Evolutionary conservation across 2,113 vertebrate genomes (phyloP).

Genomic region (Peucedramus taeniatus): DNA sequence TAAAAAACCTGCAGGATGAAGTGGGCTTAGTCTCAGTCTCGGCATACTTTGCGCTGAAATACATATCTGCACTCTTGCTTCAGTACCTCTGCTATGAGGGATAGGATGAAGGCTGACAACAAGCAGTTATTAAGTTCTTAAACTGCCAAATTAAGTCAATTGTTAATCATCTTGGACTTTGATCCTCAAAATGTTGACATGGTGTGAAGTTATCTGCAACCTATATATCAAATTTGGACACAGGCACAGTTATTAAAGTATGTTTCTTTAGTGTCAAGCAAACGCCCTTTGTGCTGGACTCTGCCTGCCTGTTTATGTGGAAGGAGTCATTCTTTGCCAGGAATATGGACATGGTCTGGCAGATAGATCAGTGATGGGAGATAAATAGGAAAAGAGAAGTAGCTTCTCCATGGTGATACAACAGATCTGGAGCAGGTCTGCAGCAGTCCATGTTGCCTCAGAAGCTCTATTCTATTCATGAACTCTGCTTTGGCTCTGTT

Average conservation of each 20-base stretch:
- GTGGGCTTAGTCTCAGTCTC: background rate
- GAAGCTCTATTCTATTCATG: background rate
- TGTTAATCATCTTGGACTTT: background rate
- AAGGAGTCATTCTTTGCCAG: background rate
- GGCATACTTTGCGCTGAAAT: background rate
- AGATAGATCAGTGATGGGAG: background rate
- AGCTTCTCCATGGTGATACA: background rate
- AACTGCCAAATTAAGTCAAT: background rate
- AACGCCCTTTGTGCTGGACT: background rate
- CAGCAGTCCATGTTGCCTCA: background rate
- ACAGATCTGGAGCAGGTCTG: background rate
- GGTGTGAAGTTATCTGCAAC: background rate
- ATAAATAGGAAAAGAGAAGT: background rate
- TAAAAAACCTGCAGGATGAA: background rate
- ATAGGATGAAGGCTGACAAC: background rate
- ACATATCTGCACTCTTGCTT: fast-evolving
- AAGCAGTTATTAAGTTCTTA: background rate
- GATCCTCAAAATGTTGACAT: background rate
- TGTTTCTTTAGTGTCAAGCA: background rate
- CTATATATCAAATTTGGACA: background rate
- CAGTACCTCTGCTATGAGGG: background rate
- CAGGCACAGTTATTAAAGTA: background rate
- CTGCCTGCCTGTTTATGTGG: background rate
- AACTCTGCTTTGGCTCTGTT: background rate
- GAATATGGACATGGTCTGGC: background rate